phyloP scores from a whole-genome alignment of 2,797 vertebrate genomes.

The Tapera naevia region DNA sequence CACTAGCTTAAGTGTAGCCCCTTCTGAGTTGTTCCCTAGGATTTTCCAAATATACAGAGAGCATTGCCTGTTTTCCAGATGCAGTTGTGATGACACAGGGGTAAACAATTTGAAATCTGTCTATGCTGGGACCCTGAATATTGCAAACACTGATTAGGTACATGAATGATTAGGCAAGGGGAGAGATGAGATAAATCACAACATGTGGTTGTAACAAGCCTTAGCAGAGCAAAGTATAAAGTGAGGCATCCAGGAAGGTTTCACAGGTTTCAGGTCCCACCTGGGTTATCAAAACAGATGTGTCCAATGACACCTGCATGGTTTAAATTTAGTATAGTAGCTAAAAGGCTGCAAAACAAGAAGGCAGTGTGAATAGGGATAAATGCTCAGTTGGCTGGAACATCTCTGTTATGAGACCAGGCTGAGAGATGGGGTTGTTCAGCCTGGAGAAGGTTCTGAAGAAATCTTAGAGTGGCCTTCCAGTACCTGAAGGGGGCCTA shows the following conservation, averaged over 20 bases:
- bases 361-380: neutral
- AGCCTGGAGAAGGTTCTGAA: too few relatives aligned
- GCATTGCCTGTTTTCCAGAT: neutral
- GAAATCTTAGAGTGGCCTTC: too few relatives aligned
- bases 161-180: slow-evolving; percentile 46
- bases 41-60: neutral
- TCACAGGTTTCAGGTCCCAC: slow-evolving; percentile 7
- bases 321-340: slow-evolving; percentile 3
- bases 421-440: too few relatives aligned
- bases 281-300: slow-evolving; percentile 40
- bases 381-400: neutral
- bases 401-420: too few relatives aligned
- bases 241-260: slow-evolving; percentile 20
- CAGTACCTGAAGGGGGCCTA: too few relatives aligned
- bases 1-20: neutral
- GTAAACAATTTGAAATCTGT: slow-evolving; percentile 41
- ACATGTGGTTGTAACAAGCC: slow-evolving; percentile 47
- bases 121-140: slow-evolving; percentile 24
- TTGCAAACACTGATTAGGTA: slow-evolving; percentile 3
- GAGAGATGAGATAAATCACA: slow-evolving; percentile 58
- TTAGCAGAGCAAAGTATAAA: slow-evolving; percentile 48
- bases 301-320: slow-evolving; percentile 28
- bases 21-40: neutral
- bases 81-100: slow-evolving; percentile 35
- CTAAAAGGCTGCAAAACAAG: slow-evolving; percentile 36